A percentile compares a stretch with the other conserved stretches of the same genome.
Evolutionary conservation across 2,797 vertebrate species (phyloP).

Genomic region (Aeoliscus strigatus): DNA sequence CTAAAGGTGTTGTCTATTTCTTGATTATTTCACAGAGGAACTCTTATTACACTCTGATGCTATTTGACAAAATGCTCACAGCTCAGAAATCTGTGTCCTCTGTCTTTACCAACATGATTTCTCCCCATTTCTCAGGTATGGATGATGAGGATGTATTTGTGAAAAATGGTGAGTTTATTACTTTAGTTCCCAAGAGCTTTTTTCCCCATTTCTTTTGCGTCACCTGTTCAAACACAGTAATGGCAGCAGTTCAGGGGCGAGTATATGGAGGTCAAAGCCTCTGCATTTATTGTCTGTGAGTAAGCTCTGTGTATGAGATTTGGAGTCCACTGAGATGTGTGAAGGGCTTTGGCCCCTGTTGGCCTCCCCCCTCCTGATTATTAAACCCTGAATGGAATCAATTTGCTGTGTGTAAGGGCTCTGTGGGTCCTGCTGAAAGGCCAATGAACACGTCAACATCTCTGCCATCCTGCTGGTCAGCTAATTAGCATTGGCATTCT

Average conservation of each 20-base stretch:
- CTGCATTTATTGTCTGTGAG: conserved; percentile 41
- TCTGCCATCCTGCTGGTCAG: conserved; percentile 33
- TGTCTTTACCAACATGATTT: conserved; percentile 7
- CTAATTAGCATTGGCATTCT: conserved; percentile 70
- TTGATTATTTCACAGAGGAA: conserved; percentile 6
- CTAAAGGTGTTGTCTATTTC: conserved; percentile 15
- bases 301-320: conserved; percentile 30
- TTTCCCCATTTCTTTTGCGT: conserved; percentile 17
- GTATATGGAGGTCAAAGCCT: conserved; percentile 41
- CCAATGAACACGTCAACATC: conserved; percentile 55
- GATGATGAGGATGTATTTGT: conserved; percentile 42
- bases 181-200: background rate
- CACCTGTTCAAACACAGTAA: conserved; percentile 22
- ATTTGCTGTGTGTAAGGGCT: conserved; percentile 57
- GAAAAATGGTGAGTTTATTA: conserved; percentile 37
- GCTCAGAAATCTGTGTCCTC: background rate
- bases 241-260: conserved; percentile 14
- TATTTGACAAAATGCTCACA: too few species aligned
- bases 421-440: conserved; percentile 51
- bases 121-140: conserved; percentile 24
- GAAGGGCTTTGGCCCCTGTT: conserved; percentile 31
- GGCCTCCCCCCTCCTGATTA: conserved; percentile 37
- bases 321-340: conserved; percentile 33
- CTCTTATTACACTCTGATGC: too few species aligned
- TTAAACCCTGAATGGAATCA: conserved; percentile 73